These are phyloP conservation scores for Meriones unguiculatus DNA, from an alignment of 2,113 vertebrate genomes.

Conservation along the genomic window DNA sequence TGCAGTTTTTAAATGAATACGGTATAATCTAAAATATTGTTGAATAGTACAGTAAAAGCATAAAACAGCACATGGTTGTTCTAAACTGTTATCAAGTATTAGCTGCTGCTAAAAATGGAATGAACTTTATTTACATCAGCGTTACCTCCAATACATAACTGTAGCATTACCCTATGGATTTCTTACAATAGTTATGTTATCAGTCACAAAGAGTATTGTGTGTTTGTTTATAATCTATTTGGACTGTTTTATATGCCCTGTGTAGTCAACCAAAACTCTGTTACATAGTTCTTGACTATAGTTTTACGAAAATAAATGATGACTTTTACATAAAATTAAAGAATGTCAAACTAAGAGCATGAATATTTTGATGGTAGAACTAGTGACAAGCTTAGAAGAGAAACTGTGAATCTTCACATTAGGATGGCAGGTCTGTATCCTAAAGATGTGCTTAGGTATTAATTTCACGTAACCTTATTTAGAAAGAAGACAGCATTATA, in stretches of 20 bases:
- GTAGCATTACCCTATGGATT: not conserved
- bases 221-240: not conserved
- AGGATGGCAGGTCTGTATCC: not conserved
- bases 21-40: not conserved
- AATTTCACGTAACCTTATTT: not conserved
- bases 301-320: not conserved
- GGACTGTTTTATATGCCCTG: not conserved
- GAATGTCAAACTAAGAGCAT: not conserved
- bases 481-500: not conserved
- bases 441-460: not conserved
- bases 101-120: accelerated
- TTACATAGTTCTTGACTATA: not conserved
- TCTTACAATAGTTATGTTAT: not conserved
- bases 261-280: not conserved
- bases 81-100: not conserved
- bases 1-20: not conserved
- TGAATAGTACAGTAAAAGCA: not conserved
- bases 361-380: not conserved
- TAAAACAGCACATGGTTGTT: not conserved
- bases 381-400: not conserved
- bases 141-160: not conserved
- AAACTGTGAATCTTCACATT: not conserved
- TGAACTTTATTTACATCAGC: not conserved
- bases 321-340: not conserved
- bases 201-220: not conserved